These are phyloP conservation scores for Margarornis squamiger DNA, from an alignment of 2,797 vertebrate species.

Conservation along the genomic window DNA sequence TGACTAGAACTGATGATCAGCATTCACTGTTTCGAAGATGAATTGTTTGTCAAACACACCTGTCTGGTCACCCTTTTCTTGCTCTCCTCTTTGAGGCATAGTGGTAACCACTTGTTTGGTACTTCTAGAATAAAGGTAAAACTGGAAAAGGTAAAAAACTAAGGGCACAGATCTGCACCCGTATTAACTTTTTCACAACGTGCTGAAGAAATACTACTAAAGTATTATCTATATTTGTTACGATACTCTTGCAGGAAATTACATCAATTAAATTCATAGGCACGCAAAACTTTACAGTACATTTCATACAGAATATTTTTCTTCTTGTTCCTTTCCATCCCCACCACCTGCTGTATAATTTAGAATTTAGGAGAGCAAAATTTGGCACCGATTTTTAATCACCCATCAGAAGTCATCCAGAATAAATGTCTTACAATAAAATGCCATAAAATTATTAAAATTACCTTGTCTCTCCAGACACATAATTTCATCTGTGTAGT, in stretches of 20 bases:
- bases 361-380: neutral
- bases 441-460: neutral
- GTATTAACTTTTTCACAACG: neutral
- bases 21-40: neutral
- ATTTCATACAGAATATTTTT: neutral
- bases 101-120: neutral
- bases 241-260: neutral
- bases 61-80: neutral
- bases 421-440: neutral
- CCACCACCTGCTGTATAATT: neutral
- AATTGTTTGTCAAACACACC: neutral
- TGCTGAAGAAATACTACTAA: neutral
- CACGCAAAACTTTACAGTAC: neutral
- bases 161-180: accelerated
- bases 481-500: neutral
- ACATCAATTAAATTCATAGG: neutral
- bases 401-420: neutral
- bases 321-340: neutral
- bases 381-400: neutral
- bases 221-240: neutral
- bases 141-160: neutral
- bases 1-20: neutral
- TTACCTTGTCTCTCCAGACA: neutral
- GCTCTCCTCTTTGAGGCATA: neutral
- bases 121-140: neutral